These are phyloP conservation scores for Geodia barretti DNA, from an alignment of 37 sponge, comb jelly and placozoan species.

Conservation along the genomic window DNA sequence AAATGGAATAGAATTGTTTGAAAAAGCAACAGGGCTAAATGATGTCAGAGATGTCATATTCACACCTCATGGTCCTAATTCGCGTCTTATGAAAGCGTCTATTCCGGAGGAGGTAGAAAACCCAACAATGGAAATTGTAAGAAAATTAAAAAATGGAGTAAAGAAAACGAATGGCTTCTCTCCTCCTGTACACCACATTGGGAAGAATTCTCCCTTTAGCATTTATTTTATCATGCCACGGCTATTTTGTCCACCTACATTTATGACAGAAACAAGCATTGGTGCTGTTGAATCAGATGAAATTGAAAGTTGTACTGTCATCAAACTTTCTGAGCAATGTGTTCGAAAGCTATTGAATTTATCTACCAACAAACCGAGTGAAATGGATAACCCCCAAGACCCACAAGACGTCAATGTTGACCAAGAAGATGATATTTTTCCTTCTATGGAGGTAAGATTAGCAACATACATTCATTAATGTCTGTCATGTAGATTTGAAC, in stretches of 20 bases:
- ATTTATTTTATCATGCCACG: background rate
- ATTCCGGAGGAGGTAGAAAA: background rate
- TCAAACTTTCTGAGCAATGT: background rate
- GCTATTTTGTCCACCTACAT: background rate
- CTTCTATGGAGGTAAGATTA: too few relatives aligned
- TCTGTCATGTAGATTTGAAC: too few relatives aligned
- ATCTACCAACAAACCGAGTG: too few relatives aligned
- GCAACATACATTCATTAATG: too few relatives aligned
- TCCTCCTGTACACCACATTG: background rate
- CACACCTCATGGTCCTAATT: background rate
- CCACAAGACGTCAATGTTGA: too few relatives aligned
- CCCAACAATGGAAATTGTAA: background rate
- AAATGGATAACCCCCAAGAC: too few relatives aligned
- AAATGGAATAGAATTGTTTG: background rate
- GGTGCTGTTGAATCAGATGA: background rate
- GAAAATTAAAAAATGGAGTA: background rate
- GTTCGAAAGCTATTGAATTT: background rate
- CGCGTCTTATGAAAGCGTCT: background rate
- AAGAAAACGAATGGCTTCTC: background rate
- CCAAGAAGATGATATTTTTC: too few relatives aligned
- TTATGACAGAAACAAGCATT: background rate
- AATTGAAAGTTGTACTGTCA: background rate
- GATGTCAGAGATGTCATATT: background rate
- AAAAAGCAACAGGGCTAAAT: background rate
- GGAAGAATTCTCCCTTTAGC: background rate